These are phyloP conservation scores for Proisotoma minuta DNA, from an alignment of 2,888 invertebrate species.

Conservation along the genomic window DNA sequence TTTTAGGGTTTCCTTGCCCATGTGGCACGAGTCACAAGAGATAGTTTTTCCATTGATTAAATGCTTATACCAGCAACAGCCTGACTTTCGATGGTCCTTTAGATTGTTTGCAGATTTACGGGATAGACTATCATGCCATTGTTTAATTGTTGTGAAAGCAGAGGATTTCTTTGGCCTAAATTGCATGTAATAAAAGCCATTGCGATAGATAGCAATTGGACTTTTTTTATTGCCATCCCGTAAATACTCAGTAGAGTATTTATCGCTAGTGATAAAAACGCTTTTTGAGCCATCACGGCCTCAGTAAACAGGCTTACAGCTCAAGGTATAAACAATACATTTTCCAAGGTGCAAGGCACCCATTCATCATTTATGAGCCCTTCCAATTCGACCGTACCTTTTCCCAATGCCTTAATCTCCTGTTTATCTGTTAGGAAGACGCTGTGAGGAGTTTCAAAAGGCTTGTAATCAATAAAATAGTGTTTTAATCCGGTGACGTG, in stretches of 20 bases:
- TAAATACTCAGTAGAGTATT: background rate
- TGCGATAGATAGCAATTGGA: background rate
- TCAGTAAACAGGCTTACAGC: background rate
- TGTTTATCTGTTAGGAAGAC: background rate
- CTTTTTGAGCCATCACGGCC: background rate
- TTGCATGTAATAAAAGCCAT: background rate
- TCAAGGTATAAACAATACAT: background rate
- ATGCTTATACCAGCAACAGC: no score
- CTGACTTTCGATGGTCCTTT: conserved; percentile 8
- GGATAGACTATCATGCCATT: background rate
- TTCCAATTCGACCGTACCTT: background rate
- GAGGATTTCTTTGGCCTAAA: background rate
- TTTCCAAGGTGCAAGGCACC: background rate
- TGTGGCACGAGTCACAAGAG: conserved; percentile 9
- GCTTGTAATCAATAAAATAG: background rate
- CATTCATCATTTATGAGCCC: background rate
- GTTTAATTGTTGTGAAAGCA: background rate
- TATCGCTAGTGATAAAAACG: background rate
- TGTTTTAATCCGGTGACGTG: background rate
- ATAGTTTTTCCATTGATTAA: background rate
- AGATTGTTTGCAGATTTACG: conserved; percentile 25
- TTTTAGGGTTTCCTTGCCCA: conserved; percentile 6
- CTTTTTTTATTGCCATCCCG: background rate
- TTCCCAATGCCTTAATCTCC: background rate
- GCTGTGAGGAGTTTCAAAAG: background rate